Conservation (phyloP, 2,888 invertebrate genomes). For the Trissoscelio sp. region DNA sequence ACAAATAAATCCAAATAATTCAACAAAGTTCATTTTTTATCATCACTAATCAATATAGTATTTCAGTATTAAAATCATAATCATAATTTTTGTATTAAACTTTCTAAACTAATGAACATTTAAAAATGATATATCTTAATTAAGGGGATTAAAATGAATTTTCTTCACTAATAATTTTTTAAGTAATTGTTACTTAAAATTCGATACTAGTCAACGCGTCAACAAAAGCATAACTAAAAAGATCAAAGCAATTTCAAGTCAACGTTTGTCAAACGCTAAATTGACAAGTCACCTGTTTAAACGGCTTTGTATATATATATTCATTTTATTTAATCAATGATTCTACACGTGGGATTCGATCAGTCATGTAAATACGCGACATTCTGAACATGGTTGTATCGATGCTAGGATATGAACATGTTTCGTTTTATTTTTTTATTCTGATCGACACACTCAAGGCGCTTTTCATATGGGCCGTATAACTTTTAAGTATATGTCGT, state of each 20-base stretch:
- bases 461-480: constrained; percentile 21
- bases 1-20: too few species aligned
- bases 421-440: constrained; percentile 26
- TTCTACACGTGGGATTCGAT: constrained; percentile 43
- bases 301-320: constrained; percentile 55
- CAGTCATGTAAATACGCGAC: constrained; percentile 50
- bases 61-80: too few species aligned
- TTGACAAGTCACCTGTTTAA: constrained; percentile 51
- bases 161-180: background rate
- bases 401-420: constrained; percentile 28
- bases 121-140: too few species aligned
- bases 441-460: constrained; percentile 28
- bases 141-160: background rate
- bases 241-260: constrained; percentile 57
- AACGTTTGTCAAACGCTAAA: constrained; percentile 40
- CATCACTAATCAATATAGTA: too few species aligned
- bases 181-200: constrained; percentile 2
- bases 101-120: too few species aligned
- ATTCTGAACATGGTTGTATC: constrained; percentile 40
- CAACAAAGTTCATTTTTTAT: too few species aligned
- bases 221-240: constrained; percentile 31
- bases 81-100: too few species aligned
- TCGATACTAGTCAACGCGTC: constrained; percentile 59
- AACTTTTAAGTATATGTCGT: constrained; percentile 40
- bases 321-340: constrained; percentile 54